phyloP scores from a whole-genome alignment of 2,113 vertebrate genomes.

The Prolemur simus region DNA sequence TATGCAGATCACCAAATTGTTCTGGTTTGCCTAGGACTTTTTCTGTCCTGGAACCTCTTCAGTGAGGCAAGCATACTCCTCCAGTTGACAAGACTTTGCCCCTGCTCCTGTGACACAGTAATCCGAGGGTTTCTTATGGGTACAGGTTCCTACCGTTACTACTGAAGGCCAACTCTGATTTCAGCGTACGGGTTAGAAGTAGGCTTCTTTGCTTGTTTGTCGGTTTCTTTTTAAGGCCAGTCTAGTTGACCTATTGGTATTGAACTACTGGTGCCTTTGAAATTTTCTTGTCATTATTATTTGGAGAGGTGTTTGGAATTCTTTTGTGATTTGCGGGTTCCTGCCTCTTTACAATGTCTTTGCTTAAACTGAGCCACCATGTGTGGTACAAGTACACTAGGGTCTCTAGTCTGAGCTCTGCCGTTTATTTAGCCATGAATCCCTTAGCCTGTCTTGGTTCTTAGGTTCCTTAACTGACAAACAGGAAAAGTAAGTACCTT shows the following conservation, averaged over 20 bases:
- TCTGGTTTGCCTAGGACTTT: background rate
- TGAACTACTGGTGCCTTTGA: background rate
- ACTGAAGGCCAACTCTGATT: background rate
- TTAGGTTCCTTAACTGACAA: background rate
- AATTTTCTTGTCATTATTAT: background rate
- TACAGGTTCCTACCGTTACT: too few species aligned
- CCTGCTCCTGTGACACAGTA: background rate
- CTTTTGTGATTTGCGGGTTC: background rate
- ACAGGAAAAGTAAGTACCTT: background rate
- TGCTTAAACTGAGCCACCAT: background rate
- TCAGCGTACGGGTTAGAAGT: fast-evolving
- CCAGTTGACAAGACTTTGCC: background rate
- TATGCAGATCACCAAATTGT: background rate
- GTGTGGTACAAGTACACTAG: background rate
- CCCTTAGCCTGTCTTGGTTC: background rate
- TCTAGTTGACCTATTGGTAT: background rate
- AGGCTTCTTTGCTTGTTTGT: background rate
- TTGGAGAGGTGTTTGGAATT: background rate
- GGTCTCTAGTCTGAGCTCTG: background rate
- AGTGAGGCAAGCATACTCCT: background rate
- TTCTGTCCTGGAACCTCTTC: background rate
- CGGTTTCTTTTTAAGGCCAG: background rate
- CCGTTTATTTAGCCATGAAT: background rate
- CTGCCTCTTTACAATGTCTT: background rate
- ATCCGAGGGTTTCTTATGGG: too few species aligned